phyloP scores from a whole-genome alignment of 2,113 vertebrate species.

The Bolborhynchus lineola region DNA sequence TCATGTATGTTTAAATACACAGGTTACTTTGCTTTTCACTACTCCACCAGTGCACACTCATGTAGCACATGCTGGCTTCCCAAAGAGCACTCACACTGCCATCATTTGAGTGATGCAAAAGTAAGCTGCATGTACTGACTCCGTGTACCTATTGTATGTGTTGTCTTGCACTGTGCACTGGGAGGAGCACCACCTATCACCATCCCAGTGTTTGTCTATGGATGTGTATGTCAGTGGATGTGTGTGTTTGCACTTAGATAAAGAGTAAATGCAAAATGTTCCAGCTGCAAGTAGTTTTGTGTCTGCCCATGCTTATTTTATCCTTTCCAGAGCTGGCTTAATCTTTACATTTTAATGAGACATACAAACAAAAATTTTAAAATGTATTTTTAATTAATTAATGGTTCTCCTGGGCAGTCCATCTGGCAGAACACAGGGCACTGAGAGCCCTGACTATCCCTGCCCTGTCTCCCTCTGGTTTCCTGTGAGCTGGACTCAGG shows the following conservation, averaged over 20 bases:
- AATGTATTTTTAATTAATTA: not conserved
- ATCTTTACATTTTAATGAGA: not conserved
- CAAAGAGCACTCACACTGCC: not conserved
- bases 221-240: too few species aligned
- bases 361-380: not conserved
- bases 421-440: not conserved
- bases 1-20: not conserved
- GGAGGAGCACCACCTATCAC: not conserved
- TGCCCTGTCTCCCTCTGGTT: not conserved
- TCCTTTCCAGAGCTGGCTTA: not conserved
- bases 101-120: not conserved
- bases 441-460: not conserved
- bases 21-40: not conserved
- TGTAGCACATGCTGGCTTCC: not conserved
- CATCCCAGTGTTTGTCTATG: not conserved
- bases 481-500: not conserved
- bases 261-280: not conserved
- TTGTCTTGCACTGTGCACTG: not conserved
- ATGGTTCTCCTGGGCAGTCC: not conserved
- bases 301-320: not conserved
- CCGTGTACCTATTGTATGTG: too few species aligned
- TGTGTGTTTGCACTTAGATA: not conserved
- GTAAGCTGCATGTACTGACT: not conserved
- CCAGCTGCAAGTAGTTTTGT: not conserved
- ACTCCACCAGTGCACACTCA: fast-evolving